Percentiles rank a stretch among this genome's conserved stretches.
phyloP scores from a whole-genome alignment of 2,797 vertebrate species.

The Sebastolobus altivelis region DNA sequence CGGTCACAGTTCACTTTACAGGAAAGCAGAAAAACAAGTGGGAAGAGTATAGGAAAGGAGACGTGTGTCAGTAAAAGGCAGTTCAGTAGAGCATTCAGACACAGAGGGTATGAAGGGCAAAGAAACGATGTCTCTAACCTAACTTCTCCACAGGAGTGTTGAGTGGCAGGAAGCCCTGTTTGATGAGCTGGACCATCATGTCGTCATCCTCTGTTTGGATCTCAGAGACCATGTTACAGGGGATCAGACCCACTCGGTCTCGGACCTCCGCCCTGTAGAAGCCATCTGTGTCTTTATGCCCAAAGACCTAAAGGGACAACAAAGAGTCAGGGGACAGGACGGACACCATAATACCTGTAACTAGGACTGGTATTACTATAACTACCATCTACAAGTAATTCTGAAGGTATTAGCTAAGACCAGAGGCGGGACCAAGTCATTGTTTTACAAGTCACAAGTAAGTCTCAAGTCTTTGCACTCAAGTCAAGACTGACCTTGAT shows the following conservation, averaged over 20 bases:
- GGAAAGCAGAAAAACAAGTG: slow-evolving; percentile 79
- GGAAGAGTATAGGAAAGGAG: slow-evolving; percentile 34
- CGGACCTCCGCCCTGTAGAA: slow-evolving; percentile 96
- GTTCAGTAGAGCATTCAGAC: slow-evolving; percentile 16
- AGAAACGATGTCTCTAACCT: slow-evolving; percentile 79
- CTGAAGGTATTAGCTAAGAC: not conserved
- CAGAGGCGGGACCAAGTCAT: too few species aligned
- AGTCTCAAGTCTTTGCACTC: not conserved
- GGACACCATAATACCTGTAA: not conserved
- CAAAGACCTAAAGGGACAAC: slow-evolving; percentile 89
- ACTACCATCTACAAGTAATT: not conserved
- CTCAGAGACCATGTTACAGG: slow-evolving; percentile 99
- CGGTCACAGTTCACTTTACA: slow-evolving; percentile 88
- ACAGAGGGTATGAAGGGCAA: slow-evolving; percentile 11
- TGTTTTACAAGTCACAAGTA: too few species aligned
- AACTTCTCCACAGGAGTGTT: slow-evolving; percentile 96
- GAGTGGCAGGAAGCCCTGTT: slow-evolving; percentile 96
- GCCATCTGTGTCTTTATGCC: slow-evolving; percentile 95
- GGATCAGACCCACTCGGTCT: slow-evolving; percentile 92
- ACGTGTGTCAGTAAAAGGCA: slow-evolving; percentile 41
- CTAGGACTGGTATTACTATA: not conserved
- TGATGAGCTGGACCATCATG: slow-evolving; percentile 95
- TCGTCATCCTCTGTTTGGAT: slow-evolving; percentile 97
- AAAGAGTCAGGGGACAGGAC: not conserved
- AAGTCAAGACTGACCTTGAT: slow-evolving; percentile 86